A percentile compares a stretch with the other conserved stretches of the same genome.
Conservation (phyloP, 1,140 invertebrate genomes). For the Lepidotrigona ventralis region DNA sequence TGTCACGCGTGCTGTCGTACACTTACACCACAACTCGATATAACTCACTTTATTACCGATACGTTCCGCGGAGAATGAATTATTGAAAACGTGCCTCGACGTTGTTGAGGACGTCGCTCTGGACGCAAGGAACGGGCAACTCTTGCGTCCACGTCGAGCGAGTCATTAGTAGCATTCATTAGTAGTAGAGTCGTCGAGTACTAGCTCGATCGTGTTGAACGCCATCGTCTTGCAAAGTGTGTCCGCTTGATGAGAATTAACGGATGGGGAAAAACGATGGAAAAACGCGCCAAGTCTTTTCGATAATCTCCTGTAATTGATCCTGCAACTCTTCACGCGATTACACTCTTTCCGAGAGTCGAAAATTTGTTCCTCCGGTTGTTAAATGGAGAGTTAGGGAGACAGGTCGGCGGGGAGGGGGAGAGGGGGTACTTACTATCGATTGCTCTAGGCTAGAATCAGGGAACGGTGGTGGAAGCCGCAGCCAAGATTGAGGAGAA, state of each 20-base stretch:
- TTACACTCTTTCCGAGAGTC: not conserved
- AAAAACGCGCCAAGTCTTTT: no score
- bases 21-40: constrained; percentile 42
- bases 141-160: not conserved
- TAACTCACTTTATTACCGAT: constrained; percentile 60
- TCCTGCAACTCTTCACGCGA: not conserved
- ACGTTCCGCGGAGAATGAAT: constrained; percentile 39
- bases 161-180: constrained; percentile 26
- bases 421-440: constrained; percentile 8
- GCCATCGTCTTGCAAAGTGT: no score
- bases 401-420: not conserved
- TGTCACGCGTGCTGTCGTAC: constrained; percentile 42
- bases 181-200: constrained; percentile 5
- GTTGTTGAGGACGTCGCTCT: no score
- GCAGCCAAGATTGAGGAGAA: constrained; percentile 65
- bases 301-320: not conserved
- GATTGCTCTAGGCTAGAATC: constrained; percentile 41
- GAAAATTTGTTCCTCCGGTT: not conserved
- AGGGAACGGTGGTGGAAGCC: constrained; percentile 50
- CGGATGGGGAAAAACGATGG: no score
- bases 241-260: no score
- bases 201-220: no score
- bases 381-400: not conserved
- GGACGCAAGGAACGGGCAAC: not conserved
- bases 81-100: constrained; percentile 55